phyloP scores from a whole-genome alignment of 2,113 vertebrate species.

The Malurus cyaneus region DNA sequence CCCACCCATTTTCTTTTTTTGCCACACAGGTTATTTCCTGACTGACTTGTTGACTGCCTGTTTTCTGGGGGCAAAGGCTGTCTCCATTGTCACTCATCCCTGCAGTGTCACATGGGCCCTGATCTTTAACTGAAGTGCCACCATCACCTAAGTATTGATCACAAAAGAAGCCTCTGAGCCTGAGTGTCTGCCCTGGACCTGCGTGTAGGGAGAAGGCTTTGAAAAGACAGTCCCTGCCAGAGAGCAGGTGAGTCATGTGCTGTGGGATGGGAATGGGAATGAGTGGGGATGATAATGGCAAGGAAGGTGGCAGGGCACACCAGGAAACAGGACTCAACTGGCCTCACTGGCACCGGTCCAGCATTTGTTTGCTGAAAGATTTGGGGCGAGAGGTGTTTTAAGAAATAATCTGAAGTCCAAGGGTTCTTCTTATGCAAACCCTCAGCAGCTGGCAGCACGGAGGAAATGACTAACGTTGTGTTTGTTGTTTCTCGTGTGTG shows the following conservation, averaged over 20 bases:
- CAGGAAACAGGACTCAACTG: background rate
- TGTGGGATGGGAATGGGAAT: background rate
- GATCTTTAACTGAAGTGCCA: background rate
- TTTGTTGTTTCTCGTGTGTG: conserved; percentile 29
- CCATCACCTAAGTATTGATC: background rate
- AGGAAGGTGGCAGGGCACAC: background rate
- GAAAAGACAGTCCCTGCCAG: background rate
- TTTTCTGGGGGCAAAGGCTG: background rate
- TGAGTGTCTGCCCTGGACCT: background rate
- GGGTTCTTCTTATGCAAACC: conserved; percentile 62
- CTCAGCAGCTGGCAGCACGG: conserved; percentile 32
- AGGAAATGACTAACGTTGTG: conserved; percentile 50
- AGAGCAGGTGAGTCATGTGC: fast-evolving
- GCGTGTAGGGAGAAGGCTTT: background rate
- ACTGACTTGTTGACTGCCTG: background rate
- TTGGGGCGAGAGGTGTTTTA: conserved; percentile 6
- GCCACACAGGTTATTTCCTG: background rate
- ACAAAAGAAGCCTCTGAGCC: background rate
- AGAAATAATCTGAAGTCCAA: conserved; percentile 64
- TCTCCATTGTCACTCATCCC: background rate
- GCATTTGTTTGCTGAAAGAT: conserved; percentile 5
- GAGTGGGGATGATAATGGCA: background rate
- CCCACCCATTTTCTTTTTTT: background rate
- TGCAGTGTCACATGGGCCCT: background rate
- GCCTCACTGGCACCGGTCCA: background rate